A percentile compares a stretch with the other conserved stretches of the same genome.
Evolutionary conservation across 2,888 invertebrate genomes (phyloP).

Genomic region (Stenurella melanura): DNA sequence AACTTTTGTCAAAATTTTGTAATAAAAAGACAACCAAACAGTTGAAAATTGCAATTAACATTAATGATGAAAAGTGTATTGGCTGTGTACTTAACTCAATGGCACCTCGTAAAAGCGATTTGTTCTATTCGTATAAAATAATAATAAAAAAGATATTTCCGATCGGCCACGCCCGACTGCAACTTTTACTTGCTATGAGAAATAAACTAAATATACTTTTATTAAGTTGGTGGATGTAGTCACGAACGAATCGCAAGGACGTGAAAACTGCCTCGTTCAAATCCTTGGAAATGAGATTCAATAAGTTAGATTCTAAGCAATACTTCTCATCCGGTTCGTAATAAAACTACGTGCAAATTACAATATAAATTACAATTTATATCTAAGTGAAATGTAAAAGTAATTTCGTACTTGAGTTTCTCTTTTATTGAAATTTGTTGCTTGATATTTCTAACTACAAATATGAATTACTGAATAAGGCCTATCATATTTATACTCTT

Average conservation of each 20-base stretch:
- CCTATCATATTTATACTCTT: too few relatives aligned
- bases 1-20: too few relatives aligned
- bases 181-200: neutral
- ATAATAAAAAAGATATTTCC: too few relatives aligned
- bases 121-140: too few relatives aligned
- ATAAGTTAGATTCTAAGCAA: conserved; percentile 69
- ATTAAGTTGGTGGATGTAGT: conserved; percentile 59
- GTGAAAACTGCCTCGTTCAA: conserved; percentile 69
- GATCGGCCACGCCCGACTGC: too few relatives aligned
- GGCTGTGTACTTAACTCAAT: too few relatives aligned
- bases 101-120: too few relatives aligned
- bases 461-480: neutral
- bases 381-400: conserved; percentile 19
- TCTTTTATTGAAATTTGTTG: conserved; percentile 14
- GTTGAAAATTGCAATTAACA: too few relatives aligned
- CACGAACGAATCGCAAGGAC: conserved; percentile 66
- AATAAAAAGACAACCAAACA: too few relatives aligned
- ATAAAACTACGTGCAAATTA: conserved; percentile 68
- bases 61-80: too few relatives aligned
- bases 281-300: conserved; percentile 69
- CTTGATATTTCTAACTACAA: neutral
- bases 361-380: conserved; percentile 60
- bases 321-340: conserved; percentile 68
- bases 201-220: conserved; percentile 39
- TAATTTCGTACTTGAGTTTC: neutral